Evolutionary conservation across 2,113 vertebrate genomes (phyloP), one percentile per base, ranked within the genome.

Genomic region (Mystacornis crossleyi): DNA sequence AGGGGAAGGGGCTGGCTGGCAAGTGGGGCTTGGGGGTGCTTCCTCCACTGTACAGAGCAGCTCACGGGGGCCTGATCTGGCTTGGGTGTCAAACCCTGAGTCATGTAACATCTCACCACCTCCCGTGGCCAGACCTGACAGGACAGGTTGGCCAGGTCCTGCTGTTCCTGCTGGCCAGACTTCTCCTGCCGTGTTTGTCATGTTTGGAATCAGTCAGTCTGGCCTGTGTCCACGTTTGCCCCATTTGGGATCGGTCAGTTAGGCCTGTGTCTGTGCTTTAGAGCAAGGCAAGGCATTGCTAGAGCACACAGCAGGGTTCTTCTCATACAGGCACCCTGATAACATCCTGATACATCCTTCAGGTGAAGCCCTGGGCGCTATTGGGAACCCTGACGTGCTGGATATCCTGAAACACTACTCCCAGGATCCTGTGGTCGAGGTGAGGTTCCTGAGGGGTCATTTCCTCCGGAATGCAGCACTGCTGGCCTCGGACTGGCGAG

Each of bases 351-450:
- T 33, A 0, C 0, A 6, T 34, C n/a, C 28, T 70, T 26, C 72
- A 99, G 99, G 99, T 21, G 99, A 99, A 96, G 99, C 99, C 40
- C 95, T 99, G 89, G 99, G 99, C 24, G 99, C 99, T 7, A 99
- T 99, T 0, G 99, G 99, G 72, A 98, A 99, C 89, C 98, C 97
- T 0, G 70, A 94, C 3, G 99, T 99, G 45, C 96, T 99, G 91
- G 98, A 98, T 25, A 42, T 99, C 21, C 98, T 99, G 82, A 99
- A 97, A 91, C 79, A 93, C 34, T 99, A 99, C 87, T 98, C 98
- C 1, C 66, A 97, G 16, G 99, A 99, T 95, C 98, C 99, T 0
- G 98, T 99, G 12, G 64, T 98, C 0, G 99, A 99, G 98, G 99
- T 99, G 96, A 97, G 54, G 19, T 6, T 26, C 24, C 40, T 10